Evolutionary conservation across 37 sponge, comb jelly and placozoan genomes (phyloP).

Genomic region (Lycopodina hypogea): DNA sequence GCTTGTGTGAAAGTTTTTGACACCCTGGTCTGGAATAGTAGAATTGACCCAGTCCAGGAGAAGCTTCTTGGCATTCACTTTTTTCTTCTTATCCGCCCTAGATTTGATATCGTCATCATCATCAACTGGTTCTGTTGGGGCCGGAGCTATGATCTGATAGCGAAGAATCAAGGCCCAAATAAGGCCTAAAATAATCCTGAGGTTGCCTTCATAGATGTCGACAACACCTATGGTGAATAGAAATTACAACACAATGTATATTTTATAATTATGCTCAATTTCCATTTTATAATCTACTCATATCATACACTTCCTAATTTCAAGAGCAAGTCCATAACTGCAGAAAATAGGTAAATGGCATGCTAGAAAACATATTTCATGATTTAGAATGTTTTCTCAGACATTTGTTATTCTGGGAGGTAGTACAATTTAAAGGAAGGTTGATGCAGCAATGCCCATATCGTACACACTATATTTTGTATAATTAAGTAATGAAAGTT

Average conservation of each 20-base stretch:
- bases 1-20: conserved; percentile 63
- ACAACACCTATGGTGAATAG: conserved; percentile 36
- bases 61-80: conserved; percentile 65
- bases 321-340: too few relatives aligned
- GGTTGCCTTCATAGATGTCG: conserved; percentile 56
- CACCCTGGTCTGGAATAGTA: conserved; percentile 32
- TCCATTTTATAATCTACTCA: too few relatives aligned
- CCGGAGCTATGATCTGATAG: conserved; percentile 55
- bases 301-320: too few relatives aligned
- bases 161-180: conserved; percentile 72
- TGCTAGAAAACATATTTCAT: too few relatives aligned
- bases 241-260: neutral
- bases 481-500: too few relatives aligned
- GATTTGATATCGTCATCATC: neutral
- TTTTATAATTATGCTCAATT: neutral
- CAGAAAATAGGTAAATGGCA: too few relatives aligned
- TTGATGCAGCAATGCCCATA: too few relatives aligned
- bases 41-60: conserved; percentile 67
- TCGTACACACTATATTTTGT: too few relatives aligned
- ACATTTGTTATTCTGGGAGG: too few relatives aligned
- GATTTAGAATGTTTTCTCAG: too few relatives aligned
- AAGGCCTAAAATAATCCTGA: conserved; percentile 74
- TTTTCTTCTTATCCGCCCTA: conserved; percentile 30
- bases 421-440: too few relatives aligned
- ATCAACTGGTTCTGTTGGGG: neutral